Evolutionary conservation across 2,797 vertebrate species (phyloP).

Genomic region (Coilia nasus): DNA sequence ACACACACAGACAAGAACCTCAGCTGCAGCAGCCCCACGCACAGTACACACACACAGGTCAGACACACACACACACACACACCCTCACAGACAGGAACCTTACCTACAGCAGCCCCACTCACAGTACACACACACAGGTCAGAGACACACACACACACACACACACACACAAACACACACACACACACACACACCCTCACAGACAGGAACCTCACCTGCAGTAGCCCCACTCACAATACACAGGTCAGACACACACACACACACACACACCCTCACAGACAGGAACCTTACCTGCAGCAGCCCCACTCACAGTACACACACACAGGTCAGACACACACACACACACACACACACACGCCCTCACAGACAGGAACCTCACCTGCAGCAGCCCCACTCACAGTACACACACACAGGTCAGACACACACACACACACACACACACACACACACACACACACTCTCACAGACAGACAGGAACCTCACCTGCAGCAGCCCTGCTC

Average conservation of each 20-base stretch:
- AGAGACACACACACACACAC: too few species aligned
- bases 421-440: not conserved
- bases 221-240: not conserved
- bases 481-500: too few species aligned
- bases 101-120: too few species aligned
- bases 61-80: not conserved
- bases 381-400: constrained; percentile 18
- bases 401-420: not conserved
- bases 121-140: too few species aligned
- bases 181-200: constrained; percentile 68
- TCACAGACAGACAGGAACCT: not conserved
- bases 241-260: not conserved
- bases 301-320: not conserved
- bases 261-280: not conserved
- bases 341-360: constrained; percentile 20
- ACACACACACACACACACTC: constrained; percentile 48
- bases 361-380: constrained; percentile 70
- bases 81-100: too few species aligned
- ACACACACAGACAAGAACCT: constrained; percentile 69
- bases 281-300: not conserved
- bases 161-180: too few species aligned
- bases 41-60: not conserved
- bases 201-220: constrained; percentile 61
- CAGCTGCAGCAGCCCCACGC: constrained; percentile 37
- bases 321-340: not conserved